Evolutionary conservation across 2,797 vertebrate genomes (phyloP), one percentile per base, ranked within the genome.

Genomic region (Karalla daura): DNA sequence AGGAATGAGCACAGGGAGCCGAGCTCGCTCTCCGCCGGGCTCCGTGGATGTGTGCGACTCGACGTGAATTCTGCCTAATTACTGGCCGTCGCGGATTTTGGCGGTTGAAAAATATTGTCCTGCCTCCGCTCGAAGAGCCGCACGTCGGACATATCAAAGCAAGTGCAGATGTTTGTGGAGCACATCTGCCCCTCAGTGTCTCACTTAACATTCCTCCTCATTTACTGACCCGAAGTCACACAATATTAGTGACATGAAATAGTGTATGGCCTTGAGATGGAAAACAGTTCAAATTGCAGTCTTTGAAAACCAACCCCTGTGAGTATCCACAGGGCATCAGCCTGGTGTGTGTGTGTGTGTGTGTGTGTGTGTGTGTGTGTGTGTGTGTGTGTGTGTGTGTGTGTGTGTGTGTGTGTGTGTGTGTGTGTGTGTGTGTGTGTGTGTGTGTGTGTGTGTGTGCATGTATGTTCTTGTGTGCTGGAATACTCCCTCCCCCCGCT

Each of bases 161-260:
- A 61, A 46, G 24, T 32, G 10, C 43, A 76, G 53, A 81, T 54
- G 45, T 64, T 68, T 23, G 27, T 69, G 67, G 63, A 83, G 69
- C n/a, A 27, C 33, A 66, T 62, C 60, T 67, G 63, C 36, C 65
- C n/a, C 61, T 74, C 51, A 69, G 35, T 44, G 21, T 66, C 63
- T 84, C 63, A 73, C 63, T 75, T 71, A 70, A 79, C 74, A 78
- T 82, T 61, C 74, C 62, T 54, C 69, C 77, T 72, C 55, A 67
- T 78, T 78, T 59, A 70, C 51, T 84, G 76, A 88, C 77, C 80
- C 79, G 75, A 67, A 87, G 41, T 86, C 66, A 83, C 41, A 64
- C 72, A 69, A 52, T 76, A 84, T 85, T 74, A 85, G 65, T 39
- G 55, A 76, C 78, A 63, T 83, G 65, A 83, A 85, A 76, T 65